These are phyloP conservation scores for Neuroterus valhalla DNA, from an alignment of 1,140 invertebrate species.

Conservation along the genomic window DNA sequence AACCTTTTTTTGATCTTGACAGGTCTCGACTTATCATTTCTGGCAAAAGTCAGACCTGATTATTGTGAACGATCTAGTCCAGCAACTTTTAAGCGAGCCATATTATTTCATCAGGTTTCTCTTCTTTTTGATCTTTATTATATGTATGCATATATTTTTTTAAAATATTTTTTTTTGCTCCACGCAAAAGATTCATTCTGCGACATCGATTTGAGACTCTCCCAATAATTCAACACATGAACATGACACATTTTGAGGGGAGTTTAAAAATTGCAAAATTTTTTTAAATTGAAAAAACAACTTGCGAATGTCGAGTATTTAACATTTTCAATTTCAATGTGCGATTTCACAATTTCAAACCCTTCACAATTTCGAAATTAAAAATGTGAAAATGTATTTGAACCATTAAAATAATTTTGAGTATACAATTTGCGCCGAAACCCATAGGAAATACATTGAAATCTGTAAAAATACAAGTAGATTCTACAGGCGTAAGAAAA, in stretches of 20 bases:
- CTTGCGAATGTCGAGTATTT: not conserved
- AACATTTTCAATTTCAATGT: too few relatives aligned
- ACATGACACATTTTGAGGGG: not conserved
- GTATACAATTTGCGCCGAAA: too few relatives aligned
- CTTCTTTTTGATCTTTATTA: conserved; percentile 3
- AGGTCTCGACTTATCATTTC: conserved; percentile 10
- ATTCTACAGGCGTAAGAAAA: too few relatives aligned
- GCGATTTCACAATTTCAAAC: too few relatives aligned
- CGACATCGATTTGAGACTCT: not conserved
- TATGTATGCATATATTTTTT: too few relatives aligned
- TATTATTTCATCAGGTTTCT: conserved; percentile 24
- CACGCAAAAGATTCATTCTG: not conserved
- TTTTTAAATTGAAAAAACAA: too few relatives aligned
- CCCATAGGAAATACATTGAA: too few relatives aligned
- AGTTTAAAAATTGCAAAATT: too few relatives aligned
- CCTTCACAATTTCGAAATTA: too few relatives aligned
- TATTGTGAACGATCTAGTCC: conserved; percentile 23
- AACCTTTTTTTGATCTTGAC: conserved; percentile 8
- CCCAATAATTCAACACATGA: not conserved
- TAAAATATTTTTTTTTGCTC: not conserved
- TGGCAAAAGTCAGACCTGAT: conserved; percentile 13
- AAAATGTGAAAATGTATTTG: too few relatives aligned
- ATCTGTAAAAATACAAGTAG: too few relatives aligned
- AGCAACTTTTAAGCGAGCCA: conserved; percentile 20
- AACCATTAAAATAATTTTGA: too few relatives aligned